Conservation (phyloP, 2,888 invertebrate genomes). For the Arctia plantaginis region DNA sequence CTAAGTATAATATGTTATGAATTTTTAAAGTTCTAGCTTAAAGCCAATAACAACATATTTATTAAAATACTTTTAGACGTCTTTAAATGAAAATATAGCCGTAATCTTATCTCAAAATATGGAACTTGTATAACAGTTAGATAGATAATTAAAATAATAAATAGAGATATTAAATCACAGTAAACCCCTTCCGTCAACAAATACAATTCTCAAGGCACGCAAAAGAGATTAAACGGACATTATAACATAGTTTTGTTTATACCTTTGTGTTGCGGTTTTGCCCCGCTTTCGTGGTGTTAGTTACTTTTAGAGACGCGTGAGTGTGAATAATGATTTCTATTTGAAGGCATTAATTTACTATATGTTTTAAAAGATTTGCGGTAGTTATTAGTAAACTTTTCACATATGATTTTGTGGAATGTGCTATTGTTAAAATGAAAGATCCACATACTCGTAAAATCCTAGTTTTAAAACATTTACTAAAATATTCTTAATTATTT, state of each 20-base stretch:
- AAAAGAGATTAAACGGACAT: neutral
- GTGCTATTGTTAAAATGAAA: neutral
- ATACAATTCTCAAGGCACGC: neutral
- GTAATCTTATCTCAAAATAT: too few relatives aligned
- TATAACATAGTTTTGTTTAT: constrained; percentile 5
- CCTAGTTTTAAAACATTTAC: too few relatives aligned
- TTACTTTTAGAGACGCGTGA: neutral
- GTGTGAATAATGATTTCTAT: neutral
- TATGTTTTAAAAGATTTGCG: neutral
- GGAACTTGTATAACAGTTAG: neutral
- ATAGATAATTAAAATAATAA: neutral
- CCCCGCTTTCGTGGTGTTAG: neutral
- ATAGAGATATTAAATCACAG: too few relatives aligned
- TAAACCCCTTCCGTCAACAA: neutral
- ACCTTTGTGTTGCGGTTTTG: constrained; percentile 10
- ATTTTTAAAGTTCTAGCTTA: too few relatives aligned
- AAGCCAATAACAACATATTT: too few relatives aligned
- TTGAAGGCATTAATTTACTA: neutral
- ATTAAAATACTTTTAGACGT: too few relatives aligned
- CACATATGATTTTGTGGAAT: neutral
- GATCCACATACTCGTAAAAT: too few relatives aligned
- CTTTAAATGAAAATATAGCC: too few relatives aligned
- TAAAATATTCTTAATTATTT: too few relatives aligned
- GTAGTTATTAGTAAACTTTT: neutral
- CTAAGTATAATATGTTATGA: too few relatives aligned